Evolutionary conservation across 1,140 invertebrate species (phyloP), one percentile per base, ranked within the genome.

Genomic region (Asobara japonica): DNA sequence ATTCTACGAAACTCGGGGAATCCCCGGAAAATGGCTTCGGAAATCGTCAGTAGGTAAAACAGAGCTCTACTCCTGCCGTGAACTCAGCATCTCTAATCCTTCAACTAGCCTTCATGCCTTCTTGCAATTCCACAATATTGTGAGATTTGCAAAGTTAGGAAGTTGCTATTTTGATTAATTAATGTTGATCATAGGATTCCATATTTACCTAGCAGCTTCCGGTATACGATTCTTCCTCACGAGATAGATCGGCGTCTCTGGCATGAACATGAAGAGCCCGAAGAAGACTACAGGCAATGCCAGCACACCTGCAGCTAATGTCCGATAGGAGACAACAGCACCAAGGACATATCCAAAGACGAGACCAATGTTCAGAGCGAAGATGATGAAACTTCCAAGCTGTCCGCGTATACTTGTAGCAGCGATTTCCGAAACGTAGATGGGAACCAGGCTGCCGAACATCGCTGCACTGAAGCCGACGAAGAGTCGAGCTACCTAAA

Each of bases 351-450:
- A 93, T 29, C 88, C 87, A 1, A 86, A 6, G 0, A 92, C 74
- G 29, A 92, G 87, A 33, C 31, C 31, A 33, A 33, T 33, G 5
- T 6, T 33, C 31, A 11, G 31, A 33, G 4, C 31, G 11, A 4
- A 11, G 31, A 33, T 74, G 29, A 88, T 1, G 3, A 90, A 80
- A 7, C 89, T 89, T 2, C 90, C 89, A 2, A 92, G 69, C 29
- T 86, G 81, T 0, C 92, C 91, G 36, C 91, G 80, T 6, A 89
- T 86, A 13, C 84, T 82, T 33, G 88, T 87, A 3, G 89, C 84
- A 0, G 90, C 83, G 0, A 90, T 90, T 80, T 93, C 92, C 3
- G 88, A 86, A 0, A 91, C 82, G 76, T 92, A 93, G 2, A 90
- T 78, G 0, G 91, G 89, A 0, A 85, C 79, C n/a, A 89, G 64